phyloP scores from a whole-genome alignment of 1,140 invertebrate genomes.

The Octopus sinensis region DNA sequence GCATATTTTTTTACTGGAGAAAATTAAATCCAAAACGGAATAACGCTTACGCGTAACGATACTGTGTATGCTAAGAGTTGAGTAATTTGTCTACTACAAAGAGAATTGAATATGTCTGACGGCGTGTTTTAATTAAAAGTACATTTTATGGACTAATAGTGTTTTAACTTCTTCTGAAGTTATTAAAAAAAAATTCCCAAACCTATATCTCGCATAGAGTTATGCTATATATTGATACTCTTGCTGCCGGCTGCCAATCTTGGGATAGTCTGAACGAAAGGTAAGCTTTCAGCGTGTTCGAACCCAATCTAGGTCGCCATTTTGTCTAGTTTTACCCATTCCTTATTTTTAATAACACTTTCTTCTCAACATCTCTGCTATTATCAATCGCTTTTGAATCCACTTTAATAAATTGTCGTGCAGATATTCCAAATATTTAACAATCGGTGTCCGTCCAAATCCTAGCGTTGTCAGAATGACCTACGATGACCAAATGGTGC shows the following conservation, averaged over 20 bases:
- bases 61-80: not conserved
- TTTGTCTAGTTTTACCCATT: constrained; percentile 3
- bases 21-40: constrained; percentile 1
- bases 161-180: constrained; percentile 12
- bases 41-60: not conserved
- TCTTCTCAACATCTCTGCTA: no score
- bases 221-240: constrained; percentile 13
- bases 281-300: constrained; percentile 6
- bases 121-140: not conserved
- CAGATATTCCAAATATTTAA: no score
- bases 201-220: not conserved
- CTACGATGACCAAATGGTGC: no score
- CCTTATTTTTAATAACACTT: not conserved
- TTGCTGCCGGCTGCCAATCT: not conserved
- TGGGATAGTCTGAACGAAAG: constrained; percentile 15
- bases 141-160: no score
- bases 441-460: no score
- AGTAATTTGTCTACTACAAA: not conserved
- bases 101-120: constrained; percentile 11
- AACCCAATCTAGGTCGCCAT: constrained; percentile 8
- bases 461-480: no score
- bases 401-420: no score
- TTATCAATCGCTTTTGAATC: no score
- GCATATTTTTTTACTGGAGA: not conserved
- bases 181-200: not conserved